Base-by-base conservation (phyloP, 1,140 invertebrate genomes). In the Conus betulinus region DNA sequence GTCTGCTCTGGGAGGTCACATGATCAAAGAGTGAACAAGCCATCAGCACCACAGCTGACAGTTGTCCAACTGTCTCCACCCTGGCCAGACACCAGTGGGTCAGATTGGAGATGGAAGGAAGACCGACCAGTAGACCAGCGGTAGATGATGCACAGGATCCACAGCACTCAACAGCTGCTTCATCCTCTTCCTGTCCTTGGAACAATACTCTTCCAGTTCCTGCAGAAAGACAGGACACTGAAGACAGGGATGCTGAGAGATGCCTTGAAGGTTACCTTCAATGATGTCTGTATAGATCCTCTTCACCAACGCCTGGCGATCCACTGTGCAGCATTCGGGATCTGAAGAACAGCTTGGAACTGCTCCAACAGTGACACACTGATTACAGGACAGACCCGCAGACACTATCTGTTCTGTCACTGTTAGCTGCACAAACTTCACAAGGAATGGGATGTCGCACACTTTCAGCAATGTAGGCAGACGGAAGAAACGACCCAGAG, bases 171-270 rank as follows among this genome's bases (percentile, higher is more conserved):
- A 11, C 10, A 87, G 8, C 3, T n/a, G 52, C 11, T 53, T 25
- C 15, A 76, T 27, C 6, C n/a, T 27, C 15, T 78, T 78, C 5
- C 20, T 57, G 10, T 74, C 57, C 25, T 25, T 27, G 0, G 6
- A 5, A 57, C 51, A 78, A 53, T 53, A 87, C 52, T 20, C 71
- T 3, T 87, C 85, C 7, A 87, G 17, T 10, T 25, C n/a, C 53
- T 79, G 7, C 25, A 87, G 53, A 20, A 87, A 87, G 3, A 25
- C n/a, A 39, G 71, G 20, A 79, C 74, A 53, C 20, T 67, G 57
- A 20, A 87, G 85, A 13, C n/a, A 76, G n/a, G 74, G 71, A 74
- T 87, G 74, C 53, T 87, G 85, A 78, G 13, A 87, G 25, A 87
- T 27, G 13, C 23, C 52, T 4, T 15, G 1, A 17, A 57, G 20